Base-by-base conservation (phyloP, 2,888 invertebrate genomes). In the Thecophora atra region DNA sequence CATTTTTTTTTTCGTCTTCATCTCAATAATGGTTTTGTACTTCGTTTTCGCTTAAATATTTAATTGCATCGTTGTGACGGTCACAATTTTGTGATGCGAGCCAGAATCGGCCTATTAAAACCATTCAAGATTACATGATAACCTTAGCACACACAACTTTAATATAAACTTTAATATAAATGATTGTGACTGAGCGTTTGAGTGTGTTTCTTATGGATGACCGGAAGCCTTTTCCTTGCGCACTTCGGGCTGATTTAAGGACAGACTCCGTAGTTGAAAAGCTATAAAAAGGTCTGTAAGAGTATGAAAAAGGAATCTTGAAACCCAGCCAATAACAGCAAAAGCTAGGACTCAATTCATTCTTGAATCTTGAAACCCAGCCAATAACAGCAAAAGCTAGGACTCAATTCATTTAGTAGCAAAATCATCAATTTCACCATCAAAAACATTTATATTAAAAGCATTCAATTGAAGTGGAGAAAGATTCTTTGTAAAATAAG, bases 331-430 rank as follows among this genome's bases (percentile, higher is more conserved):
- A 54, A 54, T 54, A 54, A 54, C 24, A 54, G 54, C 21, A 24
- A 21, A 15, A 54, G 54, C 24, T 21, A 54, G 21, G 24, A 54
- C 19, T 54, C 54, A 54, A 54, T 54, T 54, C 21, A 54, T 54
- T 54, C n/a, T n/a, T n/a, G n/a, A n/a, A n/a, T n/a, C n/a, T n/a
- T 21, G 21, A 21, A 24, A 24, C 13, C 8, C n/a, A 21, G 21
- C 13, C 24, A 54, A 54, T 54, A 24, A 21, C 54, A 24, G 54
- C 24, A 24, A 21, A 15, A 54, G 54, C 24, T 21, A 54, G 21
- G 24, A 54, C 19, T 54, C 54, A 54, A 54, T 54, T 54, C 21
- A 54, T 54, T 54, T 54, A 24, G 54, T 21, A 24, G 54, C 24
- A n/a, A n/a, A n/a, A n/a, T n/a, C n/a, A n/a, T n/a, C n/a, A n/a